Base-by-base conservation (phyloP, 1,140 invertebrate species). In the Mylabris phalerata region DNA sequence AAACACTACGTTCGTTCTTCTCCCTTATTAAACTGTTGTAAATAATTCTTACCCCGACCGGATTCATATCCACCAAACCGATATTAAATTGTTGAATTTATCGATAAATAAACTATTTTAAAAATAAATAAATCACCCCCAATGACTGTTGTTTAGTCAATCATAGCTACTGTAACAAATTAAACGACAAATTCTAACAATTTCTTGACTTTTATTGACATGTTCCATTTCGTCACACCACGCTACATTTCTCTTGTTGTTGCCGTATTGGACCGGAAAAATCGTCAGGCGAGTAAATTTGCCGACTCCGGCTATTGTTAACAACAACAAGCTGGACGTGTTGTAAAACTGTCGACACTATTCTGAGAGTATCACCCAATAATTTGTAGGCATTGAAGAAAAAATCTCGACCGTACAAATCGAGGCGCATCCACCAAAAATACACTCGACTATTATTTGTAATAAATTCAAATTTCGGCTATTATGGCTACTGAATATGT, bases 11-110 rank as follows among this genome's bases (percentile, higher is more conserved):
- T 42, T n/a, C 11, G 41, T n/a, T 11, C 9, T n/a, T 42, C 11
- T 42, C 11, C 2, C 9, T 7, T n/a, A 11, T 11, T 11, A 42
- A 42, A n/a, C 9, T 42, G 10, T 40, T 55, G 51, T 63, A 63
- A 63, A 63, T 63, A 56, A 63, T 50, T 58, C 55, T 54, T 52
- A 61, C 45, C 52, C 54, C 7, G 52, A 48, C 55, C 55, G 48
- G 32, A 27, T 56, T 56, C 48, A 56, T 57, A 57, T 49, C 48
- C 40, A 44, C 27, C 27, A 55, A 32, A 55, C 27, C 44, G 45
- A 42, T 42, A 42, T 42, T 42, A 42, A 42, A 42, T 42, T 3
- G 4, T 7, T 42, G 10, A n/a, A 42, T 42, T n/a, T 42, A 42
- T 9, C 4, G 10, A 40, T 40, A 40, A 40, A 40, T 40, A 10